Base-by-base conservation (phyloP, 2,797 vertebrate species). In the Tympanoctomys barrerae region DNA sequence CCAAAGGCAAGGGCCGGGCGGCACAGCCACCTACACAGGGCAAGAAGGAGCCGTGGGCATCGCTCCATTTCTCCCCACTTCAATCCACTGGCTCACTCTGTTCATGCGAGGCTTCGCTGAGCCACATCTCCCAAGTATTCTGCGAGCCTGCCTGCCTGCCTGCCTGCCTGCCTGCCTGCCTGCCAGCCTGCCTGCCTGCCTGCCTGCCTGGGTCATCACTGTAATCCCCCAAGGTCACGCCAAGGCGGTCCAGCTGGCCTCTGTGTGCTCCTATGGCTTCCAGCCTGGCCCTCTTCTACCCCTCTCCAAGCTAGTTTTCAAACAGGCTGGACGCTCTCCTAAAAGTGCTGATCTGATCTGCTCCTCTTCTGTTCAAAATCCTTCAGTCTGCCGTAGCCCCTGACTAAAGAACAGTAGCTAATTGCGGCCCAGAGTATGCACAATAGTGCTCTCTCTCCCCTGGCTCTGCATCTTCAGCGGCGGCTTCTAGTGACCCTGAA, bases 331-430 rank as follows among this genome's bases (percentile, higher is more conserved):
- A 77, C 33, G 36, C 28, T 70, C 68, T 57, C 54, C 78, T 61
- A 62, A 81, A 95, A 75, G 90, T 79, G 31, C 22, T 39, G 26
- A 61, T 57, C 71, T 85, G 71, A 16, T 75, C 77, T 39, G 18
- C n/a, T 82, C 88, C 31, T 87, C 73, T 49, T 88, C 42, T 82
- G 19, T 36, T 80, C 57, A 91, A 88, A 83, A 79, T 52, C 31
- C 19, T 49, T 52, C 26, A 68, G 42, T 70, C 21, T 90, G 73
- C 42, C 14, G 57, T 64, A 82, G 79, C 59, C 86, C 75, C 57
- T 86, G 31, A 59, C 39, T 90, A 70, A 91, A 12, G 14, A 62
- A 87, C 39, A 71, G 89, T 26, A 46, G 59, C 64, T 52, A 82
- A 71, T 16, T 18, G 14, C 2, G 36, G 52, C 57, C 33, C 49